Conservation (phyloP, 2,797 vertebrate genomes). For the Crotalus adamanteus region DNA sequence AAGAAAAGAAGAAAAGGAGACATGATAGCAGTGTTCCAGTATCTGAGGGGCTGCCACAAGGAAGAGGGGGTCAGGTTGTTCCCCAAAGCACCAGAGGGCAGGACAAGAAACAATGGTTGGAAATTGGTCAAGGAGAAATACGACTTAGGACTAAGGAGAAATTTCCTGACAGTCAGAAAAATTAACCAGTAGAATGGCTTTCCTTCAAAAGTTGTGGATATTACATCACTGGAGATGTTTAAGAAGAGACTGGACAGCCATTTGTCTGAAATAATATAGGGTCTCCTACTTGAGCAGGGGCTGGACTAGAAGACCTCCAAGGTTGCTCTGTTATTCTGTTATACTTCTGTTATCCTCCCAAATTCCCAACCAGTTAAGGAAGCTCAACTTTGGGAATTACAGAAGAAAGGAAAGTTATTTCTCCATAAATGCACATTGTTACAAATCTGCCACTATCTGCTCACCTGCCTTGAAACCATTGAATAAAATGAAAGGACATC, state of each 20-base stretch:
- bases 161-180: background rate
- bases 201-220: background rate
- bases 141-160: background rate
- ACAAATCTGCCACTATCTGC: background rate
- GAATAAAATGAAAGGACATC: background rate
- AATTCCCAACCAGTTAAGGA: background rate
- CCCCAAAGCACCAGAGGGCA: background rate
- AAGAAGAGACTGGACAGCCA: background rate
- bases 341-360: background rate
- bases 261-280: background rate
- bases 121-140: background rate
- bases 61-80: background rate
- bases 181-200: background rate
- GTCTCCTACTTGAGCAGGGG: background rate
- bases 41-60: background rate
- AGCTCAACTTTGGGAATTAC: background rate
- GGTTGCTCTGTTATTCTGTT: background rate
- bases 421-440: background rate
- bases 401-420: background rate
- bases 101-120: background rate
- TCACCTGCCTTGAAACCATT: background rate
- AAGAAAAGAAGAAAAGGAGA: too few relatives aligned
- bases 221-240: background rate
- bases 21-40: background rate
- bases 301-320: background rate